Conservation (phyloP, 2,113 vertebrate species). For the Monarcha castaneiventris region DNA sequence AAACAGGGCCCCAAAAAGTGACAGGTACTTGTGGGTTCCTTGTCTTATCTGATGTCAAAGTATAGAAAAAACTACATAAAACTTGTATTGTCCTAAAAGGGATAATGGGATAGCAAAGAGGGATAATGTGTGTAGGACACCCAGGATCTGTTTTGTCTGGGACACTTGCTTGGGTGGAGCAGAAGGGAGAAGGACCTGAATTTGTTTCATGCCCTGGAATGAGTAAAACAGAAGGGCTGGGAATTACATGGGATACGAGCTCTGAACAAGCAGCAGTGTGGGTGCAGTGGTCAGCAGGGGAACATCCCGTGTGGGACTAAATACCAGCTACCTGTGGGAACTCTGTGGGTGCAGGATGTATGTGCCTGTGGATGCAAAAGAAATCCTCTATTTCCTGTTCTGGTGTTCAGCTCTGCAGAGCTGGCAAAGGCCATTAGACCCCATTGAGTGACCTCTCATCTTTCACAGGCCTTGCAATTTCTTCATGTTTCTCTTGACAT, state of each 20-base stretch:
- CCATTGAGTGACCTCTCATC: neutral
- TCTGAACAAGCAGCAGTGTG: neutral
- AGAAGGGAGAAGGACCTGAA: neutral
- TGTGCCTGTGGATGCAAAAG: neutral
- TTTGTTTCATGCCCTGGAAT: neutral
- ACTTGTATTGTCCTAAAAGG: neutral
- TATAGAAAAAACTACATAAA: neutral
- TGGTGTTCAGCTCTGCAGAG: neutral
- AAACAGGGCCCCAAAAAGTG: neutral
- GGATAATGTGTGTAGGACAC: neutral
- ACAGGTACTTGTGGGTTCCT: neutral
- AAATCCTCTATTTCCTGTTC: neutral
- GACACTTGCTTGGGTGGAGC: neutral
- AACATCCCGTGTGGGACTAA: rapidly evolving
- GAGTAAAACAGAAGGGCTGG: neutral
- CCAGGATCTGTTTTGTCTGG: neutral
- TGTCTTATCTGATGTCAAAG: neutral
- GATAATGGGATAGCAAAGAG: neutral
- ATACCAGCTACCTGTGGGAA: neutral
- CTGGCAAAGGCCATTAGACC: neutral
- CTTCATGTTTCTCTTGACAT: neutral
- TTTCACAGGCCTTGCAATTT: neutral
- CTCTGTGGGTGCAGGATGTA: rapidly evolving
- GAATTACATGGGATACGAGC: rapidly evolving
- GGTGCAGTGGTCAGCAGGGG: neutral